A percentile compares a stretch with the other conserved stretches of the same genome.
These are phyloP conservation scores for Mechanitis mazaeus DNA, from an alignment of 2,888 invertebrate species.

Conservation along the genomic window DNA sequence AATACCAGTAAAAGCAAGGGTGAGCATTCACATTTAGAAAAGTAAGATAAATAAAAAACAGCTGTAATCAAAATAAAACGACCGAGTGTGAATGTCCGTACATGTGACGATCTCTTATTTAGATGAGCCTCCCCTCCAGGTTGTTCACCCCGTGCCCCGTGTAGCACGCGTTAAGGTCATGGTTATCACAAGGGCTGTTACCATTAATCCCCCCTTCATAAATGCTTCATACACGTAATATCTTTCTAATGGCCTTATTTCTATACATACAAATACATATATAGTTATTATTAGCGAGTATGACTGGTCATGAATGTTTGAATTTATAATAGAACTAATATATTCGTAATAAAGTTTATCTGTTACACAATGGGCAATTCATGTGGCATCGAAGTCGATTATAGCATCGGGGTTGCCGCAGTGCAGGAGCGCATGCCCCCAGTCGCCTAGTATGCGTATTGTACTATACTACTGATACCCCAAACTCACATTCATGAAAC, in stretches of 20 bases:
- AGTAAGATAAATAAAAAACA: conserved; percentile 38
- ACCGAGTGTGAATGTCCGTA: conserved; percentile 45
- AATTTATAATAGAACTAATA: background rate
- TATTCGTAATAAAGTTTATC: conserved; percentile 3
- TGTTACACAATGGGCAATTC: conserved; percentile 21
- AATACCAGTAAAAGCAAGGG: background rate
- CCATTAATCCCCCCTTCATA: conserved; percentile 3
- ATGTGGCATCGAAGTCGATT: conserved; percentile 19
- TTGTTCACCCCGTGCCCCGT: conserved; percentile 63
- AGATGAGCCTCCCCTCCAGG: conserved; percentile 63
- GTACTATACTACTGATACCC: conserved; percentile 15
- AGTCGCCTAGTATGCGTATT: conserved; percentile 8
- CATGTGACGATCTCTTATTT: conserved; percentile 67
- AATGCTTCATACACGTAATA: too few species aligned
- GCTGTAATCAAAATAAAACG: conserved; percentile 43
- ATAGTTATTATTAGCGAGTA: too few species aligned
- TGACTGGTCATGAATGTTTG: too few species aligned
- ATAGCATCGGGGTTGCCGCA: conserved; percentile 49
- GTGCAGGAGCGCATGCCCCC: conserved; percentile 58
- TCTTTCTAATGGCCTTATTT: too few species aligned
- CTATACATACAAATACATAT: too few species aligned
- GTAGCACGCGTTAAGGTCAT: conserved; percentile 61
- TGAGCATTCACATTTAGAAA: conserved; percentile 23
- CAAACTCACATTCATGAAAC: conserved; percentile 8
- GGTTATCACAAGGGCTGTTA: conserved; percentile 45